Percentiles rank a stretch among this genome's conserved stretches.
Conservation (phyloP, 2,113 vertebrate species). For the Fulica atra region DNA sequence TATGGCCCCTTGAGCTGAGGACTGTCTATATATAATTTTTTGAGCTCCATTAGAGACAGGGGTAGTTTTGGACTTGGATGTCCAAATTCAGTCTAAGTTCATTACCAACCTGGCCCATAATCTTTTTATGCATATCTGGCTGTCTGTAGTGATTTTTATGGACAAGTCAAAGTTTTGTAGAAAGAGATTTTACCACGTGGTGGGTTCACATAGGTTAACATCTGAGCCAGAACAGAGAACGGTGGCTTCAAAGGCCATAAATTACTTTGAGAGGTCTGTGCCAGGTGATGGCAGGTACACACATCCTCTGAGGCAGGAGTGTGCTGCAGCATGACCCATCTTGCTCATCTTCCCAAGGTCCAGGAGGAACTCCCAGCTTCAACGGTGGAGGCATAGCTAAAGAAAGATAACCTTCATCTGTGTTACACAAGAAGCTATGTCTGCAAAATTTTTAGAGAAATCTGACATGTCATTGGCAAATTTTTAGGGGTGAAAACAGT, state of each 20-base stretch:
- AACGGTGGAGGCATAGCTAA: not conserved
- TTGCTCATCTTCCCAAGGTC: not conserved
- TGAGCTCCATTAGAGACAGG: not conserved
- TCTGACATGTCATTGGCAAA: not conserved
- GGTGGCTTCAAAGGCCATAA: not conserved
- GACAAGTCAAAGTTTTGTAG: not conserved
- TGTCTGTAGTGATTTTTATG: not conserved
- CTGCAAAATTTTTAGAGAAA: not conserved
- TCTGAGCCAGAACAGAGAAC: not conserved
- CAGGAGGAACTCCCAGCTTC: not conserved
- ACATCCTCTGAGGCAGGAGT: not conserved
- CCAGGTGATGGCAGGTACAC: not conserved
- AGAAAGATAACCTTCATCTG: not conserved
- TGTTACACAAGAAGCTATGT: not conserved
- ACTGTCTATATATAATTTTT: not conserved
- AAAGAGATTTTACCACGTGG: not conserved
- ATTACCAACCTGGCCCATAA: not conserved
- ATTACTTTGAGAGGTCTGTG: not conserved
- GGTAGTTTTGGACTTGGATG: not conserved
- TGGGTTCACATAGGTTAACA: not conserved
- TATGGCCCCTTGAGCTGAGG: not conserved
- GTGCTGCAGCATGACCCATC: not conserved
- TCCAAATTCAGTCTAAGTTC: not conserved
- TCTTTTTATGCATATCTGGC: not conserved
- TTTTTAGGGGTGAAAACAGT: not conserved